Percentiles rank a stretch among this genome's conserved stretches.
These are phyloP conservation scores for Atherix ibis DNA, from an alignment of 2,888 invertebrate genomes.

Conservation along the genomic window DNA sequence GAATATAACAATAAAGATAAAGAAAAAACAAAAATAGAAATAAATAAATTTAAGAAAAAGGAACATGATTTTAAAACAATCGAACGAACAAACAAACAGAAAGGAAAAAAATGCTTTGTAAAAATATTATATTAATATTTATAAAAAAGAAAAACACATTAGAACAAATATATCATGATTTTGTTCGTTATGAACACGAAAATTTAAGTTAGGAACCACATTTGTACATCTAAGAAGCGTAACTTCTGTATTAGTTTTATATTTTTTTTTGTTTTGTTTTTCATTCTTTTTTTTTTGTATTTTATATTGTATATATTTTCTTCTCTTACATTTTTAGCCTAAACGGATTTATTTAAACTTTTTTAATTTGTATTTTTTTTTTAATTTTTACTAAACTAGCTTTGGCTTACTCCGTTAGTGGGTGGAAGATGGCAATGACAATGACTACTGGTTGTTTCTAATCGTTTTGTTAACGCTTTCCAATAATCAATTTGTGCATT, in stretches of 20 bases:
- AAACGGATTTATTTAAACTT: constrained; percentile 7
- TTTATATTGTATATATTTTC: constrained; percentile 1
- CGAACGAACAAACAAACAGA: background rate
- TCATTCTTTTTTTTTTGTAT: background rate
- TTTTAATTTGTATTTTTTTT: constrained; percentile 3
- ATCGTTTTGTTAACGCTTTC: constrained; percentile 28
- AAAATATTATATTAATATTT: background rate
- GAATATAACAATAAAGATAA: background rate
- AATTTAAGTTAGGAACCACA: constrained; percentile 28
- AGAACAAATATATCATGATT: background rate
- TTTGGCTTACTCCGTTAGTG: constrained; percentile 18
- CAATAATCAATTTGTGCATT: constrained; percentile 32
- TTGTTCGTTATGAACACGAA: background rate
- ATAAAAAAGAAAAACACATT: background rate
- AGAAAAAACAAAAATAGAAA: background rate
- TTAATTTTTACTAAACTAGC: constrained; percentile 13
- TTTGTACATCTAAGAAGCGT: constrained; percentile 25
- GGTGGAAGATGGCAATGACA: constrained; percentile 8
- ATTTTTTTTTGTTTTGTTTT: background rate
- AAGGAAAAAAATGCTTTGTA: background rate
- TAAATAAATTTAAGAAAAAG: background rate
- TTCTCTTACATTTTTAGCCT: too few relatives aligned
- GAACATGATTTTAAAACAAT: too few relatives aligned
- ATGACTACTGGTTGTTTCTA: constrained; percentile 16
- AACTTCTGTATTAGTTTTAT: constrained; percentile 5